Percentiles rank a stretch among this genome's conserved stretches.
phyloP scores from a whole-genome alignment of 2,797 vertebrate genomes.

The Poliocrania exsul region DNA sequence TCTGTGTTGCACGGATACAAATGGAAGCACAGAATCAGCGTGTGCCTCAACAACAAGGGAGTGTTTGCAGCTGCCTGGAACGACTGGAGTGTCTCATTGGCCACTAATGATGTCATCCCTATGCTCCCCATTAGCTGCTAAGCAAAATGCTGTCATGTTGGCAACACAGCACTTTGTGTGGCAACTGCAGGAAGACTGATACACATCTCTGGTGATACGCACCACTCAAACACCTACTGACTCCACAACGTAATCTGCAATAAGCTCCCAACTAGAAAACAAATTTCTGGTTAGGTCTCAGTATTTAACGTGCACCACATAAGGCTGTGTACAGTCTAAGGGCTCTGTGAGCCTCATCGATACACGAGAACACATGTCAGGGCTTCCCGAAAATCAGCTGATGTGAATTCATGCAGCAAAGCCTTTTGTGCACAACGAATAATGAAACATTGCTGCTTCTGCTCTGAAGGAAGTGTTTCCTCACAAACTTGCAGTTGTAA shows the following conservation, averaged over 20 bases:
- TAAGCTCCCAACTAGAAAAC: neutral
- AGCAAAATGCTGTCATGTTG: slow-evolving; percentile 13
- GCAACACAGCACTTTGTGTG: slow-evolving; percentile 9
- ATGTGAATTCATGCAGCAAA: slow-evolving; percentile 1
- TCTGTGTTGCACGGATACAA: neutral
- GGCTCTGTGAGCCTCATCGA: neutral
- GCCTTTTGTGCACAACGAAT: neutral
- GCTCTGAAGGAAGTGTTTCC: slow-evolving; percentile 2
- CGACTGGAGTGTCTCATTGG: slow-evolving; percentile 20
- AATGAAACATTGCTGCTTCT: neutral
- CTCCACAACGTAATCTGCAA: neutral
- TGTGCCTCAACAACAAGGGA: neutral
- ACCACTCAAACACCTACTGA: neutral
- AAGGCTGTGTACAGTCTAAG: neutral
- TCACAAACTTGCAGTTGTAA: neutral
- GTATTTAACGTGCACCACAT: neutral
- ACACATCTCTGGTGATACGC: neutral
- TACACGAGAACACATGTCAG: neutral
- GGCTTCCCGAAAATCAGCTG: neutral
- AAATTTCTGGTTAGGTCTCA: neutral
- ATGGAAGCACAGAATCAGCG: neutral
- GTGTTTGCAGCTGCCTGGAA: neutral
- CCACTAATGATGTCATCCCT: slow-evolving; percentile 57
- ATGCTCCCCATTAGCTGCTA: slow-evolving; percentile 1
- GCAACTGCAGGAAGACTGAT: neutral